Evolutionary conservation across 1,140 invertebrate species (phyloP).

Genomic region (Yoshiicerus persimilis): DNA sequence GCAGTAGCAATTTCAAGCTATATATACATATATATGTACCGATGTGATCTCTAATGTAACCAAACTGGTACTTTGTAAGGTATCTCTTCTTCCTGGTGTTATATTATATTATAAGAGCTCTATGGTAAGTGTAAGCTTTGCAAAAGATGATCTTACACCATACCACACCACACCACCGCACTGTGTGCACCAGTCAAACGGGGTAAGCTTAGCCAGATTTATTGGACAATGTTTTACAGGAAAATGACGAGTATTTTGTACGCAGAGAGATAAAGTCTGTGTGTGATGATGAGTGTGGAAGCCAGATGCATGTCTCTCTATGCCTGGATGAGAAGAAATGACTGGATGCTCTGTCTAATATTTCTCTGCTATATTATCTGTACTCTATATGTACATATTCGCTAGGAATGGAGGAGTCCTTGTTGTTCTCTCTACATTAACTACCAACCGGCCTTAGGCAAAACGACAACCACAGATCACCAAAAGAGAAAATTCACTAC

Average conservation of each 20-base stretch:
- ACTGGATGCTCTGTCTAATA: background rate
- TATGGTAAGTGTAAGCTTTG: background rate
- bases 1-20: no score
- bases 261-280: constrained; percentile 23
- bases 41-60: background rate
- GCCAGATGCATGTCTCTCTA: constrained; percentile 5
- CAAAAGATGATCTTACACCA: background rate
- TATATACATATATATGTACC: no score
- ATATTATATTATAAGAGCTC: background rate
- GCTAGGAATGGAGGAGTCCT: background rate
- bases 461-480: background rate
- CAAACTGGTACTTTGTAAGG: no score
- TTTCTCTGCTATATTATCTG: background rate
- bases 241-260: constrained; percentile 30
- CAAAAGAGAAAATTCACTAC: background rate
- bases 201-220: constrained; percentile 24
- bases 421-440: background rate
- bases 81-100: background rate
- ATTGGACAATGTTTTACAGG: constrained; percentile 26
- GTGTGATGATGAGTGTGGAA: constrained; percentile 1
- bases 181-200: background rate
- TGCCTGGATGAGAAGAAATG: background rate
- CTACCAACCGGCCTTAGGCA: background rate
- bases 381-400: background rate
- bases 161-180: background rate